A percentile compares a stretch with the other conserved stretches of the same genome.
Conservation (phyloP, 2,797 vertebrate species). For the Tiaroga cobitis region DNA sequence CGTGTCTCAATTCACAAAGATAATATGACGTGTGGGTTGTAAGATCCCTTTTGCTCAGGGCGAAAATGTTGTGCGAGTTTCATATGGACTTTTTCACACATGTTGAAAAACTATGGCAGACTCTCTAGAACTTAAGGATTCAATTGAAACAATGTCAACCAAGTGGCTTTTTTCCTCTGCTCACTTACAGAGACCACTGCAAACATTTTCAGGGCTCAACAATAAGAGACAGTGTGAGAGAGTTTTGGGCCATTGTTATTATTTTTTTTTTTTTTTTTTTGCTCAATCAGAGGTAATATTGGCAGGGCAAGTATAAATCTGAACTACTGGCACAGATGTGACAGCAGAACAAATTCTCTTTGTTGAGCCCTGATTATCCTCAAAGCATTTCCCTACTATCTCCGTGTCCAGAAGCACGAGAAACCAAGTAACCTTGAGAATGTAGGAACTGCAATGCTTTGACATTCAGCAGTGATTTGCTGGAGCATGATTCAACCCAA, state of each 20-base stretch:
- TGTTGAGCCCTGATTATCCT: constrained; percentile 20
- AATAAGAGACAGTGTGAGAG: not conserved
- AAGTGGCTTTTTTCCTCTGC: constrained; percentile 13
- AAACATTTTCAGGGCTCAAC: not conserved
- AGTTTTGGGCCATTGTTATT: not conserved
- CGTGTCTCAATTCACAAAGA: constrained; percentile 57
- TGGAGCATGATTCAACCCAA: constrained; percentile 2
- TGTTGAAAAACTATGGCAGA: not conserved
- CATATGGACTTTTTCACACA: constrained; percentile 21
- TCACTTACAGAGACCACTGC: constrained; percentile 16
- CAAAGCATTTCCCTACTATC: constrained; percentile 22
- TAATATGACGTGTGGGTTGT: constrained; percentile 45
- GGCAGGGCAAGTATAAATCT: not conserved
- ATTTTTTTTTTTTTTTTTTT: not conserved
- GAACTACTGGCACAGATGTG: constrained; percentile 15
- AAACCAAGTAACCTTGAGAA: constrained; percentile 33
- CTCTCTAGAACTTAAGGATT: constrained; percentile 8
- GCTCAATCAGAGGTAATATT: not conserved
- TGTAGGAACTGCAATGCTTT: not conserved
- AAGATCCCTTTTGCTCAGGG: constrained; percentile 33
- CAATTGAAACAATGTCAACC: constrained; percentile 12
- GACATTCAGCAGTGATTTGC: constrained; percentile 9
- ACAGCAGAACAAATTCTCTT: constrained; percentile 5
- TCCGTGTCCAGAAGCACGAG: constrained; percentile 19
- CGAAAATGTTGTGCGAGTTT: constrained; percentile 39